A percentile compares a stretch with the other conserved stretches of the same genome.
Evolutionary conservation across 2,797 vertebrate genomes (phyloP).

Genomic region (Alcedo atthis): DNA sequence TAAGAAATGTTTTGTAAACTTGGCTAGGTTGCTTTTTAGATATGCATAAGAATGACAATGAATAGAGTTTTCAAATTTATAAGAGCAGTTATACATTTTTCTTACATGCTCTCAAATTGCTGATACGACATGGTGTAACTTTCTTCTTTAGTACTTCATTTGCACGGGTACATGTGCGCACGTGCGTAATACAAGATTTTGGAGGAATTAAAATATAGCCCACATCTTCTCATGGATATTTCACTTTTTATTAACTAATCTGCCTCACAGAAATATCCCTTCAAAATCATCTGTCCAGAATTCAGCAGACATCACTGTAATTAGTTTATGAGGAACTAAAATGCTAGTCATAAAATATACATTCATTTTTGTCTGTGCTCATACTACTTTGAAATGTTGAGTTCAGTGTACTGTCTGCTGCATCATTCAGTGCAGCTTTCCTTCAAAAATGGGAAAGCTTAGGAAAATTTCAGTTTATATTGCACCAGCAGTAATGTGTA

Average conservation of each 20-base stretch:
- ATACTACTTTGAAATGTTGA: not conserved
- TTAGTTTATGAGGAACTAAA: not conserved
- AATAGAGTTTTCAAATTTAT: conserved; percentile 26
- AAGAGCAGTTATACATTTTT: conserved; percentile 52
- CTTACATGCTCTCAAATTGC: conserved; percentile 37
- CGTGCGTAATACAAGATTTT: not conserved
- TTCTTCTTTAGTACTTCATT: conserved; percentile 9
- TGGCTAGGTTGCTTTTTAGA: conserved; percentile 59
- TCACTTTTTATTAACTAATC: conserved; percentile 18
- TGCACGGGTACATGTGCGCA: not conserved
- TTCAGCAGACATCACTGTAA: not conserved
- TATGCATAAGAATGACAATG: conserved; percentile 39
- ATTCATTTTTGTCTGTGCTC: not conserved
- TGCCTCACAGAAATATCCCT: not conserved
- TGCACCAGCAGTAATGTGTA: not conserved
- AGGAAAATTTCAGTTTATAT: not conserved
- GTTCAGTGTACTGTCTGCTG: not conserved
- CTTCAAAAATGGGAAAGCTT: not conserved
- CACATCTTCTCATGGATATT: not conserved
- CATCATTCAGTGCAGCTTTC: not conserved
- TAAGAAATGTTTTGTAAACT: conserved; percentile 66
- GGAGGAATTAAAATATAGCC: conserved; percentile 25
- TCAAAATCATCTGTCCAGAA: not conserved
- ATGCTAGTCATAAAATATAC: not conserved
- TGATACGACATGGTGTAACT: conserved; percentile 15